Evolutionary conservation across 2,888 invertebrate genomes (phyloP), one percentile per base, ranked within the genome.

Genomic region (Pyrrhopygopsis socrates): DNA sequence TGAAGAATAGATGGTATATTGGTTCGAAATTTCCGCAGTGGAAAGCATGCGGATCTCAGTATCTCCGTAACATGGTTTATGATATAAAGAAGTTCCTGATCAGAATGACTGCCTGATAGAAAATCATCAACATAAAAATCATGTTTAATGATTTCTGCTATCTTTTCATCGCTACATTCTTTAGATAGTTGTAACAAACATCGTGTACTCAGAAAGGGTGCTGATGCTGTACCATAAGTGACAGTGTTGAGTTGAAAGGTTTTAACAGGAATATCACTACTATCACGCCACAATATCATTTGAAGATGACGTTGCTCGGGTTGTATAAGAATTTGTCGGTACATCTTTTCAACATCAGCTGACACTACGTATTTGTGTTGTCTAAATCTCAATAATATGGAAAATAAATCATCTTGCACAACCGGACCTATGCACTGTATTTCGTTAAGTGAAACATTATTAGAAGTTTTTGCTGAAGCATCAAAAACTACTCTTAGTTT

Each of bases 371-470:
- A 89, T 74, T 84, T 83, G 34, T 88, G 86, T 50, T 92, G 89
- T 11, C 89, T 22, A 58, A 89, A 92, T 1, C 92, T 71, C 2
- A 91, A 38, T 8, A 92, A 71, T 18, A 91, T n/a, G n/a, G n/a
- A n/a, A 86, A n/a, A n/a, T n/a, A n/a, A n/a, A n/a, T n/a, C n/a
- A n/a, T n/a, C n/a, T 58, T 93, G 91, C 11, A 92, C 67, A 0
- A 76, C 41, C 2, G 92, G 87, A 0, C 92, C 88, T 24, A 83
- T 65, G 0, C 27, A 29, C 63, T 91, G 90, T 27, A 92, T 84
- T 11, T 91, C 87, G 11, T 92, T 94, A 15, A 93, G 67, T 9
- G 91, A 91, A 15, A 83, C 86, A 8, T 88, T 87, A 0, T 89
- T 81, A 0, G 80, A 81, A 0, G 90, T 89, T 38, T 81, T 76